Base-by-base conservation (phyloP, 2,888 invertebrate species). In the Apamea sordens region DNA sequence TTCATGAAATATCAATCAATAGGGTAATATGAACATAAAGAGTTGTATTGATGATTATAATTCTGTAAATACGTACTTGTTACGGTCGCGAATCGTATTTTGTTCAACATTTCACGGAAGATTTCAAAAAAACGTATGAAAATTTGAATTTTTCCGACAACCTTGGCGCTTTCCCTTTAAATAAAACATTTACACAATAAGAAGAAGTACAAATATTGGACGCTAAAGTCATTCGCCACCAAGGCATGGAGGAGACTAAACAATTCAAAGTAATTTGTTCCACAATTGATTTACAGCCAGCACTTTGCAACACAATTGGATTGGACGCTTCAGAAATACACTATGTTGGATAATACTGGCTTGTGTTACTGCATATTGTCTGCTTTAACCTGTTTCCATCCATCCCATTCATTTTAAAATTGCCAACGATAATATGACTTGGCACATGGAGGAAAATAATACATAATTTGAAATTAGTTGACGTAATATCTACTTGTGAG, bases 241-340 rank as follows among this genome's bases (percentile, higher is more conserved):
- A 32, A 50, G n/a, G 10, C n/a, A 44, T 24, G n/a, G 3, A 32
- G 47, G n/a, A 77, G 64, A 77, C 47, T 71, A 68, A 50, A 73
- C 36, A 67, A 67, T 79, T 61, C 53, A 65, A 73, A 69, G 50
- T 74, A 59, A 78, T 83, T 80, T 64, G 73, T 80, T 78, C 47
- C n/a, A 81, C 77, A 61, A 75, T 65, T 69, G 64, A 69, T 75
- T 72, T 77, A 73, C 61, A 56, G 41, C 63, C 47, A 72, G 13
- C 75, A 59, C 61, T 67, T 68, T 24, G 36, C 47, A 64, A 73
- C 13, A 77, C 76, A 77, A 76, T 77, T 73, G 75, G 1, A 64
- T 65, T 67, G 68, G 13, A 67, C n/a, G 67, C 44, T 76, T 68
- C 63, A 74, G 61, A 68, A 76, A 67, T 56, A 82, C 11, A 67